Conservation (phyloP, 2,797 vertebrate genomes). For the Bryconaethiops microstoma region DNA sequence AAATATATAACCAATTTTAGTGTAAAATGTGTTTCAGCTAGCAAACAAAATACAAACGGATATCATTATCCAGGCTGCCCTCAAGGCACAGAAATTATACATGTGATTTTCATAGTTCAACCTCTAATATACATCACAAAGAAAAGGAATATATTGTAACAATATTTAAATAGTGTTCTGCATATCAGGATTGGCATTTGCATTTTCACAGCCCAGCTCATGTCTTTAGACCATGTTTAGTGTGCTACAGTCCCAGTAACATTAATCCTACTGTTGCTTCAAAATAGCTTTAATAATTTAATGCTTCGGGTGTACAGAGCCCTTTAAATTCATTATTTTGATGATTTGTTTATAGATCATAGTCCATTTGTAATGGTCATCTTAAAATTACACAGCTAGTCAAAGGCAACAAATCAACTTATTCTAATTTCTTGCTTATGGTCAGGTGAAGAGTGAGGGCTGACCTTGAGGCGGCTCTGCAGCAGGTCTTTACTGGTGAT, state of each 20-base stretch:
- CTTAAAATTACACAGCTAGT: background rate
- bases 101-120: too few species aligned
- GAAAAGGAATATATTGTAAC: too few species aligned
- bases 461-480: conserved; percentile 92
- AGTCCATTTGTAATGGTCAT: background rate
- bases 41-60: background rate
- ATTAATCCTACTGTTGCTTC: background rate
- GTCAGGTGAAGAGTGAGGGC: conserved; percentile 7
- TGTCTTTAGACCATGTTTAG: background rate
- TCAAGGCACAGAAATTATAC: background rate
- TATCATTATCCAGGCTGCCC: conserved; percentile 30
- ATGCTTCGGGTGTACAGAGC: background rate
- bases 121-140: too few species aligned
- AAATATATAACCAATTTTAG: background rate
- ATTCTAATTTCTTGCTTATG: background rate
- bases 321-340: background rate
- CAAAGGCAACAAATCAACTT: background rate
- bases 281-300: background rate
- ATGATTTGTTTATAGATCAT: background rate
- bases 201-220: background rate
- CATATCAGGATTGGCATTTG: background rate
- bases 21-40: background rate
- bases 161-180: background rate
- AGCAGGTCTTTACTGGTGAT: conserved; percentile 96
- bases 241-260: background rate